Conservation (phyloP, 2,888 invertebrate species). For the Drosophila robusta region DNA sequence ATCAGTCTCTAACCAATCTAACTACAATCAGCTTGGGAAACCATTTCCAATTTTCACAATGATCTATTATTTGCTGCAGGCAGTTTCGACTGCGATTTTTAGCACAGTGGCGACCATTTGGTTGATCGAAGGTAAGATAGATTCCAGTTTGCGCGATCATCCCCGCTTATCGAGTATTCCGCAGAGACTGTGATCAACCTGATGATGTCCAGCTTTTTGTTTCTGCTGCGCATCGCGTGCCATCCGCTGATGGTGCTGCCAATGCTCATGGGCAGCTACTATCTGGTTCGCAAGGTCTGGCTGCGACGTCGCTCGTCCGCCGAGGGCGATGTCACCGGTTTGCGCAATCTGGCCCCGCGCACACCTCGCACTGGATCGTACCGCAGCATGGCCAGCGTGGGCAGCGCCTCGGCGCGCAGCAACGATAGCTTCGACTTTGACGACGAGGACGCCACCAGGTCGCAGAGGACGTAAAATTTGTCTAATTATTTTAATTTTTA, state of each 20-base stretch:
- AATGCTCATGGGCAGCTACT: constrained; percentile 25
- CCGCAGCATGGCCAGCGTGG: constrained; percentile 48
- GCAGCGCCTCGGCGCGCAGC: constrained; percentile 40
- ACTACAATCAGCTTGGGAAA: constrained; percentile 5
- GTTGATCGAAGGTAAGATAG: constrained; percentile 56
- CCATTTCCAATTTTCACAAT: constrained; percentile 33
- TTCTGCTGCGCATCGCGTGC: constrained; percentile 44
- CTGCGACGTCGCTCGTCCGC: constrained; percentile 8
- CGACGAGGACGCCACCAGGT: constrained; percentile 28
- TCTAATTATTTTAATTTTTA: neutral
- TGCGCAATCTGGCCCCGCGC: constrained; percentile 18
- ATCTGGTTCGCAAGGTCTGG: constrained; percentile 31
- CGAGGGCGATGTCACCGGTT: neutral
- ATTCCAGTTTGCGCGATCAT: neutral
- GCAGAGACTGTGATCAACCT: constrained; percentile 55
- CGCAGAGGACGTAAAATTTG: neutral
- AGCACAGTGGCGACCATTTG: constrained; percentile 38
- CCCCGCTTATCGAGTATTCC: neutral
- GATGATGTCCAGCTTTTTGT: constrained; percentile 61
- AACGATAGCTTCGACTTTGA: constrained; percentile 44
- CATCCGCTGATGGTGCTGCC: constrained; percentile 66
- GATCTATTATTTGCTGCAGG: constrained; percentile 53
- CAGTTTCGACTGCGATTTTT: constrained; percentile 44
- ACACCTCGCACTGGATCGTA: constrained; percentile 42
- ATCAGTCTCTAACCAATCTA: neutral